These are phyloP conservation scores for Atrina japonica DNA, from an alignment of 2,888 invertebrate species.

Conservation along the genomic window DNA sequence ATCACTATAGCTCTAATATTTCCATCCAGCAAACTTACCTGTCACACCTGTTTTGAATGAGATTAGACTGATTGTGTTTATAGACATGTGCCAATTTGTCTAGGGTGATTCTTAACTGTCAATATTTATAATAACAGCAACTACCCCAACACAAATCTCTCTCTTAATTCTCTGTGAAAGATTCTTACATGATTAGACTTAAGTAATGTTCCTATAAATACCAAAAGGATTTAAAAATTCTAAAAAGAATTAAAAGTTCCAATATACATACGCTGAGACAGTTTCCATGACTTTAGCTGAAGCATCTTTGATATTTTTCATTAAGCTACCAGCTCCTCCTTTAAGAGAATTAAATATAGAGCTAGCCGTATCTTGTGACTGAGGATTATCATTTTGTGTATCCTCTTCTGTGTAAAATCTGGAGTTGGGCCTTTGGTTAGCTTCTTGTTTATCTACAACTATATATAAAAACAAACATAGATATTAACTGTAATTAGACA, in stretches of 20 bases:
- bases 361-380: slow-evolving; percentile 52
- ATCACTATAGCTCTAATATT: no score
- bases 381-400: slow-evolving; percentile 11
- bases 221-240: neutral
- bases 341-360: slow-evolving; percentile 88
- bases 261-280: slow-evolving; percentile 83
- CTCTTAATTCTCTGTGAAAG: neutral
- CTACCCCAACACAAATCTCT: neutral
- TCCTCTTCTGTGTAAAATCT: slow-evolving; percentile 20
- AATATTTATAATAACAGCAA: neutral
- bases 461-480: neutral
- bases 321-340: slow-evolving; percentile 95
- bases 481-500: no score
- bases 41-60: no score
- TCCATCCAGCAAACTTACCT: no score
- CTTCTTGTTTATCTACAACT: slow-evolving; percentile 22
- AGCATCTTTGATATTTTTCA: slow-evolving; percentile 97
- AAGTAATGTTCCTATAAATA: neutral
- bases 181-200: no score
- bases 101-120: neutral
- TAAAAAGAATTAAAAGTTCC: neutral
- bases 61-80: no score
- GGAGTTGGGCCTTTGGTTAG: slow-evolving; percentile 6
- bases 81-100: no score
- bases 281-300: slow-evolving; percentile 98